Conservation (phyloP, 2,113 vertebrate species). For the Bubo bubo region DNA sequence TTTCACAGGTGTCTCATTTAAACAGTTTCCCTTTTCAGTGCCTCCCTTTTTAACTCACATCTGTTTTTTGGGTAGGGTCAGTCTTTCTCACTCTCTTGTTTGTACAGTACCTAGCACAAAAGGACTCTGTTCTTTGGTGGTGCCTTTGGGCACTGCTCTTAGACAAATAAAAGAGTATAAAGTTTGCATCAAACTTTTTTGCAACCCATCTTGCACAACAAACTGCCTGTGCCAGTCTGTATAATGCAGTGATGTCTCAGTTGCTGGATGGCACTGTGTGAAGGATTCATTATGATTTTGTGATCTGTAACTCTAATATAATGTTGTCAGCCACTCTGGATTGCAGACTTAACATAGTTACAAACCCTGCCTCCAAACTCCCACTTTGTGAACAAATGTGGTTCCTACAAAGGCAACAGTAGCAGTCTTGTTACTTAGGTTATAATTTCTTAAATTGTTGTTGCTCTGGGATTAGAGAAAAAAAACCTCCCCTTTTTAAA, state of each 20-base stretch:
- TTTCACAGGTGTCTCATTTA: background rate
- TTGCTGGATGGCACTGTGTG: background rate
- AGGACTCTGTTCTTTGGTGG: constrained; percentile 60
- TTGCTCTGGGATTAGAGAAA: background rate
- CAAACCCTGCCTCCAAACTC: background rate
- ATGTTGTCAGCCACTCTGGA: background rate
- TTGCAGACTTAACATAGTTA: background rate
- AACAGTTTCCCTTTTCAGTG: background rate
- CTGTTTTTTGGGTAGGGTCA: constrained; percentile 57
- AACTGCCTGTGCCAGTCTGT: background rate
- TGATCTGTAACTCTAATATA: background rate
- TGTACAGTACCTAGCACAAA: constrained; percentile 53
- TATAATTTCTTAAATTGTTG: background rate
- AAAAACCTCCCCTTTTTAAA: accelerated
- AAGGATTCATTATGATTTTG: background rate
- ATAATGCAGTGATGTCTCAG: background rate
- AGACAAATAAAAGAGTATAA: constrained; percentile 56
- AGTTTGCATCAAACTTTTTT: constrained; percentile 58
- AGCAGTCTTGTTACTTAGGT: background rate
- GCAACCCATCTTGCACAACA: constrained; percentile 30
- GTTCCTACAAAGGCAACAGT: background rate
- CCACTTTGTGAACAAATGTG: background rate
- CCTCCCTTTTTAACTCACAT: constrained; percentile 35
- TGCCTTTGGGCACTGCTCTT: constrained; percentile 57
- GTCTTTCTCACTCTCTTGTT: constrained; percentile 46